Conservation (phyloP, 1,140 invertebrate genomes). For the Reticulitermes speratus region DNA sequence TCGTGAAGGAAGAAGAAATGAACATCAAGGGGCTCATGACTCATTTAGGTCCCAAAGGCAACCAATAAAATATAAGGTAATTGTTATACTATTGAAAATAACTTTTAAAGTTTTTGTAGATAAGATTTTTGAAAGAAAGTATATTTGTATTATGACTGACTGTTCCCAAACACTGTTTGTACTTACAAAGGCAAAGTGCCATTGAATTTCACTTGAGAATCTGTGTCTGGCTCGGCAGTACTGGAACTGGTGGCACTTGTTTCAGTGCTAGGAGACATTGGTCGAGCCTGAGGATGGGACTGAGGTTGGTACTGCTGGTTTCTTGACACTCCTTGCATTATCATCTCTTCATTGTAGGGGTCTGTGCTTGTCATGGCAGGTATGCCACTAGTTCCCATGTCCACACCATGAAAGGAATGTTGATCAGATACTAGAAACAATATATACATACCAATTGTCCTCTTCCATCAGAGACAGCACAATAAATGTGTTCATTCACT, state of each 20-base stretch:
- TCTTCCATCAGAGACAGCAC: no score
- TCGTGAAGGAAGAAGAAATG: no score
- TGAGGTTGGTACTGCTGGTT: neutral
- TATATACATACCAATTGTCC: neutral
- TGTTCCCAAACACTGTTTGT: neutral
- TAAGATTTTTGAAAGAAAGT: no score
- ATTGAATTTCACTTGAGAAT: slow-evolving; percentile 1
- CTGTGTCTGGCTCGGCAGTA: neutral
- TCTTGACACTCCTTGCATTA: neutral
- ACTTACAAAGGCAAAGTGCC: neutral
- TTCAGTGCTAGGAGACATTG: neutral
- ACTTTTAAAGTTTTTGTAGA: no score
- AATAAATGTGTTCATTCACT: no score
- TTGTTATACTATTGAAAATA: no score
- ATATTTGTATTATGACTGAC: no score
- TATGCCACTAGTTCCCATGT: neutral
- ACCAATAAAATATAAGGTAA: no score
- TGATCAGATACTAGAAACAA: neutral
- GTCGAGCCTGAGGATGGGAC: neutral
- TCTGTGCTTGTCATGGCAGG: neutral
- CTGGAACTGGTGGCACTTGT: neutral
- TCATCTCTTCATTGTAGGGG: neutral
- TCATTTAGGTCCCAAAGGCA: no score
- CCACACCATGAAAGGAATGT: neutral
- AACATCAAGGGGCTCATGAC: no score